These are phyloP conservation scores for Drosophila anceps DNA, from an alignment of 2,888 invertebrate species.

Conservation along the genomic window DNA sequence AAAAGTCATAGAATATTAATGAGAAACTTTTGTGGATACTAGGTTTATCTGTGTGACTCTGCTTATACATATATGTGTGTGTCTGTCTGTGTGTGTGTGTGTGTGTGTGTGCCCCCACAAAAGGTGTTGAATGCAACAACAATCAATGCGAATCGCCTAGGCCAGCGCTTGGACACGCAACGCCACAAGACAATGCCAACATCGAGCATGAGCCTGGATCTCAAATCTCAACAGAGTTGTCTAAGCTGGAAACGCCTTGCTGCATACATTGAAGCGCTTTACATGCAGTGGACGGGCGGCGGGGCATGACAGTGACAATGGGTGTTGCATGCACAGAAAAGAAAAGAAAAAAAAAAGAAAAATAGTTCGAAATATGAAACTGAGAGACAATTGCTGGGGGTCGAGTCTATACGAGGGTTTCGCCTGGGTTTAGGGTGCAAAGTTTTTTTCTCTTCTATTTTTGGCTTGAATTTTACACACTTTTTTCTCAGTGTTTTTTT, in stretches of 20 bases:
- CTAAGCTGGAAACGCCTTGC: constrained; percentile 12
- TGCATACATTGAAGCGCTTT: constrained; percentile 54
- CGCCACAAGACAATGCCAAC: constrained; percentile 13
- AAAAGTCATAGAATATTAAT: constrained; percentile 73
- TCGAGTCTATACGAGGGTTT: not conserved
- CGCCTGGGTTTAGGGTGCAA: not conserved
- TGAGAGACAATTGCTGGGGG: constrained; percentile 22
- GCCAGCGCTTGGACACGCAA: constrained; percentile 13
- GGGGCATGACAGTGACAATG: constrained; percentile 34
- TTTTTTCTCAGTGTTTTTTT: constrained; percentile 11
- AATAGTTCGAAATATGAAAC: constrained; percentile 4
- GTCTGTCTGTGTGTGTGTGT: not conserved
- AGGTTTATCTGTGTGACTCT: not conserved
- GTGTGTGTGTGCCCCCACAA: not conserved
- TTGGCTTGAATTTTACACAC: constrained; percentile 1
- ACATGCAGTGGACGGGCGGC: not conserved
- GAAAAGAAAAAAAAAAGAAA: not conserved
- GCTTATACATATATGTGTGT: no score
- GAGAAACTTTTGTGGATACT: constrained; percentile 26
- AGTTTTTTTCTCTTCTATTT: not conserved
- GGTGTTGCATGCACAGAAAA: constrained; percentile 19
- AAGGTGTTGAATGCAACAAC: constrained; percentile 43
- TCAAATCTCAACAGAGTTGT: constrained; percentile 7
- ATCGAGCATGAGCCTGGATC: not conserved
- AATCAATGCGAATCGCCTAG: constrained; percentile 20